Conservation (phyloP, 2,113 vertebrate species). For the Cinclus mexicanus region DNA sequence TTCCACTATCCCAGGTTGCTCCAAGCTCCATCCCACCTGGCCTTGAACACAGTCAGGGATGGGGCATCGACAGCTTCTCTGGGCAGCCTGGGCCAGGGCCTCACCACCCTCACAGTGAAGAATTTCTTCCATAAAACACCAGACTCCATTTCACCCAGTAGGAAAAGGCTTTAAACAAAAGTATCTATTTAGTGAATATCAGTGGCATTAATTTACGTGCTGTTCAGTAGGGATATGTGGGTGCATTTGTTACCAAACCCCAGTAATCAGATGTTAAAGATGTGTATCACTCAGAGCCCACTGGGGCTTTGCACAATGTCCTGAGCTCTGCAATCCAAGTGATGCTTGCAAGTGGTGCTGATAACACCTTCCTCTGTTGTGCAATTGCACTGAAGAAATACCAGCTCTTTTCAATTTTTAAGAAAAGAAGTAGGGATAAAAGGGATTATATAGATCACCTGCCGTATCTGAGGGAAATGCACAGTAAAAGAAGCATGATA, state of each 20-base stretch:
- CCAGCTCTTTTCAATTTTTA: background rate
- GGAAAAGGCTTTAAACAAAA: background rate
- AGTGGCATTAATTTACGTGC: background rate
- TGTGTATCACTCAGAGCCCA: background rate
- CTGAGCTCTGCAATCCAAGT: background rate
- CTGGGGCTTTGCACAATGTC: constrained; percentile 12
- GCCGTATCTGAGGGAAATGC: background rate
- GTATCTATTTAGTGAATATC: background rate
- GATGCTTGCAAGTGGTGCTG: background rate
- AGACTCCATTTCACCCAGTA: background rate
- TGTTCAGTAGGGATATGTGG: background rate
- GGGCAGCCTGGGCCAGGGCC: background rate
- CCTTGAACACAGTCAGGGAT: background rate
- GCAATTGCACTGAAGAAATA: constrained; percentile 8
- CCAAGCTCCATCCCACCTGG: background rate
- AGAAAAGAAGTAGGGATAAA: background rate
- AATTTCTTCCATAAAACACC: background rate
- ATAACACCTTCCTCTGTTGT: background rate
- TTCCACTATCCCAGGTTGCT: background rate
- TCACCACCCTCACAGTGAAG: background rate
- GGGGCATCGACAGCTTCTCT: background rate
- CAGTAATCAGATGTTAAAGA: background rate
- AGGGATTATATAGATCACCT: background rate
- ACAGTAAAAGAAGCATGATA: background rate
- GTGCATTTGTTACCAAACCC: constrained; percentile 6